These are phyloP conservation scores for Xanthostigma xanthostigma DNA, from an alignment of 2,888 invertebrate genomes.

Conservation along the genomic window DNA sequence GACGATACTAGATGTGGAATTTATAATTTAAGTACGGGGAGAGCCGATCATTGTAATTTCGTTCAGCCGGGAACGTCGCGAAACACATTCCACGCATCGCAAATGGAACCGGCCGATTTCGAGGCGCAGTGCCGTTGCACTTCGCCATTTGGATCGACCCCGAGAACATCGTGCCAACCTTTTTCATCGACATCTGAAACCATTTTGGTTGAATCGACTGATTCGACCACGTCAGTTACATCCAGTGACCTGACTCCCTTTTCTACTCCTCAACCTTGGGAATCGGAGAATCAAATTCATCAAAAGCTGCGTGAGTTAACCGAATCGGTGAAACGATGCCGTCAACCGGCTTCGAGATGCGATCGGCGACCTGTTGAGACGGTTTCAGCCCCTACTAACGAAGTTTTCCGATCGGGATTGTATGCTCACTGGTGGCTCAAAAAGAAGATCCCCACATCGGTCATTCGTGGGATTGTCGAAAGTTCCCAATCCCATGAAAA, in stretches of 20 bases:
- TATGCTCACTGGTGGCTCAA: constrained; percentile 92
- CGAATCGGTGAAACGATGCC: constrained; percentile 26
- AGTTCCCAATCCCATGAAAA: background rate
- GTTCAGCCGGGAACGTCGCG: constrained; percentile 24
- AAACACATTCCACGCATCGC: constrained; percentile 23
- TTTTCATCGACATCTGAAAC: constrained; percentile 39
- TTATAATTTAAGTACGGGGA: constrained; percentile 20
- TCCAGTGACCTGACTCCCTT: constrained; percentile 28
- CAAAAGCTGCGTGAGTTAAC: constrained; percentile 28
- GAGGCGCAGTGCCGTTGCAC: constrained; percentile 57
- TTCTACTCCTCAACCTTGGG: constrained; percentile 31
- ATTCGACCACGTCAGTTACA: constrained; percentile 36
- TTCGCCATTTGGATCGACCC: constrained; percentile 58
- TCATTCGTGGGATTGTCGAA: constrained; percentile 31
- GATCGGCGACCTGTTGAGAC: constrained; percentile 20
- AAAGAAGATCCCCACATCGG: constrained; percentile 57
- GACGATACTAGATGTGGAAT: constrained; percentile 4
- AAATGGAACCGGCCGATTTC: constrained; percentile 35
- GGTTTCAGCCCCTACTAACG: constrained; percentile 21
- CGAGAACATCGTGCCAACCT: constrained; percentile 46
- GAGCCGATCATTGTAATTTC: constrained; percentile 19
- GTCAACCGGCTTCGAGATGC: constrained; percentile 9
- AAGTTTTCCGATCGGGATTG: constrained; percentile 65
- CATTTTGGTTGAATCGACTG: constrained; percentile 32
- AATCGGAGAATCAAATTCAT: constrained; percentile 32